Base-by-base conservation (phyloP, 2,113 vertebrate genomes). In the Heloderma charlesbogerti region DNA sequence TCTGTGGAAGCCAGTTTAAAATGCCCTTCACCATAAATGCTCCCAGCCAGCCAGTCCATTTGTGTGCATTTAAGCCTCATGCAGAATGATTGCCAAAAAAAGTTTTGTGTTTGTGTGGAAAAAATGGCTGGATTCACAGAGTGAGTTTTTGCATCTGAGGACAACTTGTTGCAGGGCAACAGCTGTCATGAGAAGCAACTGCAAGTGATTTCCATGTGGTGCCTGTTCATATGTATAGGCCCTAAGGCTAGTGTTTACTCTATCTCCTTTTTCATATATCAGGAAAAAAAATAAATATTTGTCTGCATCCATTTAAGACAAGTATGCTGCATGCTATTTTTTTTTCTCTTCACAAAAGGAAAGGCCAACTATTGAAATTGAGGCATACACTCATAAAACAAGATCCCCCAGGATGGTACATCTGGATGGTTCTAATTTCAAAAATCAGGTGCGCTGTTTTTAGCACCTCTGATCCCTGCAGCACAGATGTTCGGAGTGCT, bases 401-500 rank as follows among this genome's bases (percentile, higher is more conserved):
- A 78, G 83, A 57, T 86, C 60, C 83, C 83, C 60, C 75, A 90
- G 83, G 74, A 90, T 57, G n/a, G 43, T 71, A 84, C 43, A 90
- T 78, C 83, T 86, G 83, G 43, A 86, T 79, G 48, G 60, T 6
- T 85, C 83, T 79, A 90, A 86, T 79, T 85, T 85, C 63, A 69
- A 75, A 86, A 79, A 79, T 43, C 83, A 90, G 63, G 89, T 86
- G 83, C 86, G 74, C 43, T 86, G 83, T 86, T 90, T 69, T 85
- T 79, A 86, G 83, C 83, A 69, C 89, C 74, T 86, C 89, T 86
- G 34, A 57, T 90, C 71, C 22, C 54, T 90, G 71, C 40, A 84
- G 71, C 18, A 51, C 88, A 90, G 81, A 84, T 90, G 88, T 90
- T 40, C 84, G 88, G 88, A 90, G 31, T 66, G 40, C 29, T 84